These are phyloP conservation scores for Dascyllus trimaculatus DNA, from an alignment of 2,113 vertebrate genomes.

Conservation along the genomic window DNA sequence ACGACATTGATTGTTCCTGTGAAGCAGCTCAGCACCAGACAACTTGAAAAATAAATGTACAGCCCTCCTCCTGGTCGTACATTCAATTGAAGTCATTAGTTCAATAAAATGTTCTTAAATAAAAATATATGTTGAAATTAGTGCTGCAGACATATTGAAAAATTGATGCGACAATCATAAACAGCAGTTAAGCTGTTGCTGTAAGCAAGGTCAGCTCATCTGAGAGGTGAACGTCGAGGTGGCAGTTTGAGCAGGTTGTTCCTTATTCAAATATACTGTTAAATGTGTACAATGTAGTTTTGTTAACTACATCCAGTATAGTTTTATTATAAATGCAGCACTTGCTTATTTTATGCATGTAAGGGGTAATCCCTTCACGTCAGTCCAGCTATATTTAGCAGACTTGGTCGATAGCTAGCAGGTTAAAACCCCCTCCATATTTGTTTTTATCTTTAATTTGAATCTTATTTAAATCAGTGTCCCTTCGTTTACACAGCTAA, in stretches of 20 bases:
- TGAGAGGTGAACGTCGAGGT: conserved; percentile 2
- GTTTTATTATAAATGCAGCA: not conserved
- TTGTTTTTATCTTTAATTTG: not conserved
- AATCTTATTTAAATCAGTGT: not conserved
- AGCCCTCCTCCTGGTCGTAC: not conserved
- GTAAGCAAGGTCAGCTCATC: conserved; percentile 41
- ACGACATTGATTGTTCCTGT: conserved; percentile 4
- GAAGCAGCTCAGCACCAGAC: not conserved
- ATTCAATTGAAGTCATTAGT: not conserved
- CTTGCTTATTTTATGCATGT: not conserved
- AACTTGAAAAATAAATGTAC: not conserved
- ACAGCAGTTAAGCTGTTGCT: conserved; percentile 20
- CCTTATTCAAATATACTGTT: not conserved
- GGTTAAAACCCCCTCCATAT: not conserved
- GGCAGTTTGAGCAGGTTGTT: not conserved
- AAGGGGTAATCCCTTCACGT: conserved; percentile 46
- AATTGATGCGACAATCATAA: not conserved
- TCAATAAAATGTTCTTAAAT: not conserved
- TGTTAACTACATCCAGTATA: rapidly evolving
- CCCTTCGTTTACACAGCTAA: not conserved
- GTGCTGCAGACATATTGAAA: not conserved
- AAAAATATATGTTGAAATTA: not conserved
- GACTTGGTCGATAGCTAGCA: not conserved
- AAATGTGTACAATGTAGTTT: not conserved
- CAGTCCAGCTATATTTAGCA: conserved; percentile 53